phyloP scores from a whole-genome alignment of 37 sponge, comb jelly and placozoan genomes.

The Bolinopsis microptera region DNA sequence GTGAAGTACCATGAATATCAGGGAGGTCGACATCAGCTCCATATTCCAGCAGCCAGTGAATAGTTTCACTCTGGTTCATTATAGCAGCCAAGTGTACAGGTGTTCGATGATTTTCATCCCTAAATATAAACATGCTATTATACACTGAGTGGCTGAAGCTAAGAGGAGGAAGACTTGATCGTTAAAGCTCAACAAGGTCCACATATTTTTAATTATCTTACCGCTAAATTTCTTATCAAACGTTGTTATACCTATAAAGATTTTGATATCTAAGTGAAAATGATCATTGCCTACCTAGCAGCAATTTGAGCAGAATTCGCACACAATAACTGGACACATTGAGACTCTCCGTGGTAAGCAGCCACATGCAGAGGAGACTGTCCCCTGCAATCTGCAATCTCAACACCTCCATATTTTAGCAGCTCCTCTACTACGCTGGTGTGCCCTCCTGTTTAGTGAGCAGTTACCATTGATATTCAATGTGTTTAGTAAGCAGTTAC shows the following conservation, averaged over 20 bases:
- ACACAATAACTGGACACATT: conserved; percentile 15
- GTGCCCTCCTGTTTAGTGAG: neutral
- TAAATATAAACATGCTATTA: too few relatives aligned
- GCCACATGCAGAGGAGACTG: conserved; percentile 7
- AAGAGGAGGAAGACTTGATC: too few relatives aligned
- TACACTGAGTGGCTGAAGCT: too few relatives aligned
- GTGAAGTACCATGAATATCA: conserved; percentile 44
- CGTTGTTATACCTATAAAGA: too few relatives aligned
- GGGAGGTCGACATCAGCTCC: conserved; percentile 33
- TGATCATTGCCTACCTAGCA: conserved; percentile 32
- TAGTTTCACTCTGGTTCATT: conserved; percentile 10
- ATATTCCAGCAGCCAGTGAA: conserved; percentile 21
- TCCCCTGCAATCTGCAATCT: neutral
- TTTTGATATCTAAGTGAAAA: too few relatives aligned
- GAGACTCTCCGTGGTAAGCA: conserved; percentile 11
- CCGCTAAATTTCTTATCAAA: too few relatives aligned
- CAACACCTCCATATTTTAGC: conserved; percentile 10
- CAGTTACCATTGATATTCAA: neutral
- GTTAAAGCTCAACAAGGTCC: too few relatives aligned
- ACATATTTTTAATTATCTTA: too few relatives aligned
- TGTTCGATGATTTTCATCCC: conserved; percentile 50
- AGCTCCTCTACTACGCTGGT: neutral
- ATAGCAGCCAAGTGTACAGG: conserved; percentile 27
- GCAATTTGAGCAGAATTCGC: conserved; percentile 4
- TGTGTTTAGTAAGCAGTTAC: neutral